phyloP scores from a whole-genome alignment of 2,888 invertebrate genomes.

The Nomada lathburiana region DNA sequence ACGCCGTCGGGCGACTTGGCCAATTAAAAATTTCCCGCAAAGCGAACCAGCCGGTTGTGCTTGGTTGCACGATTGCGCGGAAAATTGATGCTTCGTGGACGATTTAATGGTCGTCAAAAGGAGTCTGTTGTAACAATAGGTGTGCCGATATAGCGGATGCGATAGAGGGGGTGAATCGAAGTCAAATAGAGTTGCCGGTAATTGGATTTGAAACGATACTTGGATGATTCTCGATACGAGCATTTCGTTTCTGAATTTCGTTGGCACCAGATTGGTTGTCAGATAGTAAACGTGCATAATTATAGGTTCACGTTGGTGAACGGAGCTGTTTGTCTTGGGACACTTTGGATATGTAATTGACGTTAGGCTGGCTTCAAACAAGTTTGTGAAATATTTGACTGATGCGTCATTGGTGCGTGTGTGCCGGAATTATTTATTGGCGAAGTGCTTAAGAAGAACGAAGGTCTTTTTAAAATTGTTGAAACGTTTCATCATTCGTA shows the following conservation, averaged over 20 bases:
- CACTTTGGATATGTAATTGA: no score
- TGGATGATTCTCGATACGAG: background rate
- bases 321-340: no score
- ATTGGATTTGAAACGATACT: background rate
- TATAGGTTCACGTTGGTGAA: no score
- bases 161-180: no score
- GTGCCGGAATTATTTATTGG: no score
- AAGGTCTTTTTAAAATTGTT: no score
- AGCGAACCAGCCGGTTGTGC: background rate
- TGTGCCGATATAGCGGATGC: background rate
- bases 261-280: background rate
- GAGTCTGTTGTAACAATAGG: background rate
- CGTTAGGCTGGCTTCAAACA: no score
- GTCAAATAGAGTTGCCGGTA: no score
- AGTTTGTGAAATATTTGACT: no score
- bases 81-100: background rate
- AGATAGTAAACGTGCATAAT: background rate
- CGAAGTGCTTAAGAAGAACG: no score
- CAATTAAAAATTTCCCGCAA: constrained; percentile 12
- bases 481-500: no score
- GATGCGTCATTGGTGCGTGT: no score
- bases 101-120: constrained; percentile 14
- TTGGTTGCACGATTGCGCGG: background rate
- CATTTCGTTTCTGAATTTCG: background rate
- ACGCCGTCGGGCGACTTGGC: background rate